Conservation (phyloP, 2,888 invertebrate species). For the Ceraclea dissimilis region DNA sequence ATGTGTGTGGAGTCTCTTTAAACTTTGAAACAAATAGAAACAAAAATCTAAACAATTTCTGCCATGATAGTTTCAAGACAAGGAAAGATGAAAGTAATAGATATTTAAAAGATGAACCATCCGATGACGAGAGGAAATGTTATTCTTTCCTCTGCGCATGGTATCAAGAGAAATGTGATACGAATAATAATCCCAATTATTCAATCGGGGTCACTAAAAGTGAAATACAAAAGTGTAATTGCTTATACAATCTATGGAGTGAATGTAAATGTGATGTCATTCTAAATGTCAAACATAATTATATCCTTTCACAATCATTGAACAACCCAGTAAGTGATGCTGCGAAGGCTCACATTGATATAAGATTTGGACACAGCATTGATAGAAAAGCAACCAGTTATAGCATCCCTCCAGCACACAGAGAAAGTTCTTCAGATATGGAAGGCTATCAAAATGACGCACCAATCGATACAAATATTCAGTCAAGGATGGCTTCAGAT, state of each 20-base stretch:
- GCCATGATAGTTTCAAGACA: slow-evolving; percentile 6
- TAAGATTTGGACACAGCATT: not conserved
- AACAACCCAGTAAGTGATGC: too few relatives aligned
- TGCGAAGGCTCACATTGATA: not conserved
- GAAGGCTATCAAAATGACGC: slow-evolving; percentile 2
- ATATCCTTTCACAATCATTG: not conserved
- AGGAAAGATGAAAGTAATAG: not conserved
- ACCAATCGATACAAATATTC: not conserved
- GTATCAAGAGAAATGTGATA: slow-evolving; percentile 9
- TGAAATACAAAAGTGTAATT: slow-evolving; percentile 7
- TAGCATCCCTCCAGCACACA: not conserved
- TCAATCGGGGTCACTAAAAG: too few relatives aligned
- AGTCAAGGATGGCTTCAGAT: not conserved
- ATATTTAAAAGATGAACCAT: not conserved
- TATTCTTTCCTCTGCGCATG: slow-evolving; percentile 9
- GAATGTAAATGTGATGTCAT: not conserved
- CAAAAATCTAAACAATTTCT: slow-evolving; percentile 3
- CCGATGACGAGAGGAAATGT: slow-evolving; percentile 10
- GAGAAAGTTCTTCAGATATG: not conserved
- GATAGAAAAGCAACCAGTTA: not conserved
- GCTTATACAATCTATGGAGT: slow-evolving; percentile 9
- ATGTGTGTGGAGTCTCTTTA: not conserved
- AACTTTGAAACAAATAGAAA: not conserved
- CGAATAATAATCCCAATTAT: not conserved
- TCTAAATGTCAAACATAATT: slow-evolving; percentile 4